Evolutionary conservation across 2,888 invertebrate species (phyloP).

Genomic region (Leptopterna dolabrata): DNA sequence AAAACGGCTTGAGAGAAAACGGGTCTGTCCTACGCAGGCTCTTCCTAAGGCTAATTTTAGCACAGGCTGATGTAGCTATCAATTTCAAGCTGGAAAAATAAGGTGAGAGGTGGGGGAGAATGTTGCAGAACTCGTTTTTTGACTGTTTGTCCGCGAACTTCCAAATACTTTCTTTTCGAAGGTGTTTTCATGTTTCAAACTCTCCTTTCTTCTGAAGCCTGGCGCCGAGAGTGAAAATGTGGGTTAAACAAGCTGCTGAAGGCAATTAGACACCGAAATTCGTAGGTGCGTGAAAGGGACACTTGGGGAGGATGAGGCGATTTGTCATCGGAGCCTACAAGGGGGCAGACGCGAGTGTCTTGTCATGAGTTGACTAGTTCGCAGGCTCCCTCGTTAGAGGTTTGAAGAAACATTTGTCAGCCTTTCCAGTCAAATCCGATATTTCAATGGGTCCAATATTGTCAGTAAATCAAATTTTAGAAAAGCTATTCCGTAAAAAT

Average conservation of each 20-base stretch:
- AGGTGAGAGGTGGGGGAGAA: background rate
- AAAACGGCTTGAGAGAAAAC: background rate
- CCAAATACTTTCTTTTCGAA: background rate
- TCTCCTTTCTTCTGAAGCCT: background rate
- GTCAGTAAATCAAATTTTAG: no score
- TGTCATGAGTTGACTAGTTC: background rate
- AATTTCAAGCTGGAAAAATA: background rate
- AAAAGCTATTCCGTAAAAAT: no score
- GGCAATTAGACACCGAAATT: background rate
- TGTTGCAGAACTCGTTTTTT: background rate
- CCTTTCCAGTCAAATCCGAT: background rate
- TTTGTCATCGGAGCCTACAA: background rate
- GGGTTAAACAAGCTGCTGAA: background rate
- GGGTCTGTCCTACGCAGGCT: background rate
- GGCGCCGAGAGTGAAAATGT: constrained; percentile 3
- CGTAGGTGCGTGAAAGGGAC: background rate
- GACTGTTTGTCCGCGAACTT: background rate
- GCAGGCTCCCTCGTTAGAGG: background rate
- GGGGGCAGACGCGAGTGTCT: background rate
- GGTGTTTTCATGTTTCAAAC: background rate
- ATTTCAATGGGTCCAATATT: no score
- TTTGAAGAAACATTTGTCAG: background rate
- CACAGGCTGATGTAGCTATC: background rate
- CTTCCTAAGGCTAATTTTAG: background rate
- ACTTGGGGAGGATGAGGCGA: background rate